phyloP scores from a whole-genome alignment of 2,888 invertebrate species.

The Drosophila formosana region DNA sequence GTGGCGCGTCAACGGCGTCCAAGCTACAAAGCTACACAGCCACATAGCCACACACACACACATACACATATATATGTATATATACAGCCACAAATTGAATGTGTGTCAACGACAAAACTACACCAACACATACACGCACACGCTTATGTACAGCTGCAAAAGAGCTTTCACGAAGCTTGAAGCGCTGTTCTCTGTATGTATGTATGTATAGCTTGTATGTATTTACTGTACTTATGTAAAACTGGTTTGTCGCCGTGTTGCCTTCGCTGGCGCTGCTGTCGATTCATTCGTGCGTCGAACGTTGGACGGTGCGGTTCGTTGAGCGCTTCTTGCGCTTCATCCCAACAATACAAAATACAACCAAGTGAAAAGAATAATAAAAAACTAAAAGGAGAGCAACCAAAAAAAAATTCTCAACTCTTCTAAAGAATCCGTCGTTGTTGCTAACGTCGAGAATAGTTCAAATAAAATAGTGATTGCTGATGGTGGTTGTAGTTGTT shows the following conservation, averaged over 20 bases:
- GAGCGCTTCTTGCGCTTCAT: conserved; percentile 58
- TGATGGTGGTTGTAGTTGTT: conserved; percentile 60
- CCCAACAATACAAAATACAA: conserved; percentile 13
- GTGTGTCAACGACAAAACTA: conserved; percentile 81
- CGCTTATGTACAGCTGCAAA: conserved; percentile 54
- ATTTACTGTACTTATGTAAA: conserved; percentile 75
- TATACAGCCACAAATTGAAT: conserved; percentile 61
- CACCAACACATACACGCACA: conserved; percentile 43
- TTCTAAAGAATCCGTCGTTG: conserved; percentile 53
- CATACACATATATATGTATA: background rate
- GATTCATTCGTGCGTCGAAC: conserved; percentile 84
- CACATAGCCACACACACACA: background rate
- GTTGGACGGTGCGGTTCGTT: conserved; percentile 82
- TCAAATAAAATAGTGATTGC: conserved; percentile 50
- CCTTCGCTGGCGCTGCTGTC: conserved; percentile 60
- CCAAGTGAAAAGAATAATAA: conserved; percentile 48
- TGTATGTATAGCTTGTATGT: conserved; percentile 58
- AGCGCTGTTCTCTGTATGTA: conserved; percentile 31
- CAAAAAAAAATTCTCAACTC: conserved; percentile 30
- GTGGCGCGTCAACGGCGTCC: conserved; percentile 37
- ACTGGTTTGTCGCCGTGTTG: conserved; percentile 72
- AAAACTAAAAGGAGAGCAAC: conserved; percentile 66
- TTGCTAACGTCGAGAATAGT: conserved; percentile 80
- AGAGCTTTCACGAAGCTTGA: conserved; percentile 63
- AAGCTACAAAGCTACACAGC: conserved; percentile 56